These are phyloP conservation scores for Laupala kohalensis DNA, from an alignment of 1,140 invertebrate genomes.

Conservation along the genomic window DNA sequence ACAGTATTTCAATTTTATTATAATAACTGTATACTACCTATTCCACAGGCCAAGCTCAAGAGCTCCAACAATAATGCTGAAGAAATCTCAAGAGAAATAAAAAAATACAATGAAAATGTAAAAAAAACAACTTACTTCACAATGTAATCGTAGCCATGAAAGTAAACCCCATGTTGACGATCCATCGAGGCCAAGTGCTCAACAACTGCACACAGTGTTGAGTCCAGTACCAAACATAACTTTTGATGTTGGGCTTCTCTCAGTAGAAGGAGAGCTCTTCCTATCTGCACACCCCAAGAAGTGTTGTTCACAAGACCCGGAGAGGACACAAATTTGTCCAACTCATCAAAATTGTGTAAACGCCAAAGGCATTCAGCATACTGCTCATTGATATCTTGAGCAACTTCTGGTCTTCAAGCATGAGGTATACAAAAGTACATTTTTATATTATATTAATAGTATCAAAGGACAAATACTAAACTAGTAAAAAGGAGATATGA, in stretches of 20 bases:
- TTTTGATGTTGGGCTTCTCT: conserved; percentile 26
- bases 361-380: conserved; percentile 76
- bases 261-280: conserved; percentile 41
- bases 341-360: conserved; percentile 62
- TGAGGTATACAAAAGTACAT: not conserved
- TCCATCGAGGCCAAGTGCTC: conserved; percentile 46
- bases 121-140: conserved; percentile 44
- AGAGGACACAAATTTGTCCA: conserved; percentile 45
- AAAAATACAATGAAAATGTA: not conserved
- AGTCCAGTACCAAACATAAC: conserved; percentile 31
- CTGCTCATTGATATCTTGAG: conserved; percentile 42
- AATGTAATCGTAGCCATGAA: conserved; percentile 67
- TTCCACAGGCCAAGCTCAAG: too few species aligned
- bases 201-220: conserved; percentile 42
- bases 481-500: too few species aligned
- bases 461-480: too few species aligned
- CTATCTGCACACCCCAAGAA: conserved; percentile 40
- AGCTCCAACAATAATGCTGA: too few species aligned
- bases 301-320: conserved; percentile 31
- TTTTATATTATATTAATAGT: not conserved
- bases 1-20: too few species aligned
- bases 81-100: not conserved
- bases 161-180: conserved; percentile 57
- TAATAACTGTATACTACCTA: too few species aligned
- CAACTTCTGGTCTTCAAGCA: conserved; percentile 27